phyloP scores from a whole-genome alignment of 2,888 invertebrate species.

The Tenthredo amoena region DNA sequence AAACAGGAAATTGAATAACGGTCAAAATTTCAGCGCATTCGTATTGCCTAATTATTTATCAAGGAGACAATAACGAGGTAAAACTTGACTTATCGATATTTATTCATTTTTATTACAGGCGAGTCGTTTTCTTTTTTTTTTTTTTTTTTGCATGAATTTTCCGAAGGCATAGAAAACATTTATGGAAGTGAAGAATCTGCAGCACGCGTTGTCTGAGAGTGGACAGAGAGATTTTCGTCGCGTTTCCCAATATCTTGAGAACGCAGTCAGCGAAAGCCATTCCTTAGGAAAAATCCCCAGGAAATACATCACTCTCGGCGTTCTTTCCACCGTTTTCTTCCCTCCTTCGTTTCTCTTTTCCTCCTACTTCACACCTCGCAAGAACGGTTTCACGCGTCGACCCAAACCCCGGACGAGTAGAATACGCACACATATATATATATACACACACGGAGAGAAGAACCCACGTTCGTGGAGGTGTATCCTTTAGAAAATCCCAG shows the following conservation, averaged over 20 bases:
- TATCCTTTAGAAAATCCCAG: slow-evolving; percentile 44
- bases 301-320: slow-evolving; percentile 48
- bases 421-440: background rate
- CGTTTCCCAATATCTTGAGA: slow-evolving; percentile 38
- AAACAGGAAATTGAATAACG: background rate
- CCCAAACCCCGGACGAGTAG: background rate
- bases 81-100: background rate
- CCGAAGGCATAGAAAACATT: background rate
- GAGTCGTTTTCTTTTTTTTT: background rate
- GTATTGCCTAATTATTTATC: background rate
- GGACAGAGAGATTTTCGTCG: slow-evolving; percentile 22
- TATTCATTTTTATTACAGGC: slow-evolving; percentile 6
- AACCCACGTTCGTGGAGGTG: slow-evolving; percentile 9
- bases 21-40: background rate
- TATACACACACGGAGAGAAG: background rate
- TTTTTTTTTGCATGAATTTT: background rate
- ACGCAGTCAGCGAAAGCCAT: slow-evolving; percentile 47
- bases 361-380: slow-evolving; percentile 42
- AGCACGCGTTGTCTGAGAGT: background rate
- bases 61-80: background rate
- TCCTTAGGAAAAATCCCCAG: slow-evolving; percentile 42
- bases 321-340: slow-evolving; percentile 22
- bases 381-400: slow-evolving; percentile 41
- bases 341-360: background rate
- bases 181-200: background rate